These are phyloP conservation scores for Lethrus apterus DNA, from an alignment of 1,140 invertebrate species.

Conservation along the genomic window DNA sequence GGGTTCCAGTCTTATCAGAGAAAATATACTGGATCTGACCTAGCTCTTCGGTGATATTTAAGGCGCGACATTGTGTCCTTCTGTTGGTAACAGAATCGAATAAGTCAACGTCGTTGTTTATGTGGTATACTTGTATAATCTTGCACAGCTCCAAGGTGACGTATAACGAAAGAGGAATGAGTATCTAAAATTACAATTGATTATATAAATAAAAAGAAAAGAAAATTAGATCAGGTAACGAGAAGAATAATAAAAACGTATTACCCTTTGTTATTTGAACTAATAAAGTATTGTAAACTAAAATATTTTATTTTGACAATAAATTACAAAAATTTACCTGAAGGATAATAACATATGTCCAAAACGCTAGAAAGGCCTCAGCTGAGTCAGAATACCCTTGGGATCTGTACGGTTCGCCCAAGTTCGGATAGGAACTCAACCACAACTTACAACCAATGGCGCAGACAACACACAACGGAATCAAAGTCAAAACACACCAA, in stretches of 20 bases:
- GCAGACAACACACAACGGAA: constrained; percentile 85
- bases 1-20: constrained; percentile 95
- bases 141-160: constrained; percentile 97
- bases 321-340: constrained; percentile 54
- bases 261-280: no score
- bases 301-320: neutral
- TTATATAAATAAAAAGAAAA: neutral
- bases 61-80: constrained; percentile 84
- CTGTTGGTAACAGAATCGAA: constrained; percentile 79
- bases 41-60: constrained; percentile 96
- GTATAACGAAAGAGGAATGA: constrained; percentile 95
- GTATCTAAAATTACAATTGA: constrained; percentile 57
- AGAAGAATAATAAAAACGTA: neutral
- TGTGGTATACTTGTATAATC: constrained; percentile 91
- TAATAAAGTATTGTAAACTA: neutral
- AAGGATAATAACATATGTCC: constrained; percentile 91
- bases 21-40: constrained; percentile 95
- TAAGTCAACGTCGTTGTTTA: constrained; percentile 82
- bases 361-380: constrained; percentile 85
- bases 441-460: constrained; percentile 85
- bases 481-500: constrained; percentile 90
- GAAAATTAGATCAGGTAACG: neutral
- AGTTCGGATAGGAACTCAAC: constrained; percentile 53
- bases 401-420: constrained; percentile 58
- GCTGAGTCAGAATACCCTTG: constrained; percentile 51